Percentiles rank a stretch among this genome's conserved stretches.
Conservation (phyloP, 1,140 invertebrate genomes). For the Octopus sinensis region DNA sequence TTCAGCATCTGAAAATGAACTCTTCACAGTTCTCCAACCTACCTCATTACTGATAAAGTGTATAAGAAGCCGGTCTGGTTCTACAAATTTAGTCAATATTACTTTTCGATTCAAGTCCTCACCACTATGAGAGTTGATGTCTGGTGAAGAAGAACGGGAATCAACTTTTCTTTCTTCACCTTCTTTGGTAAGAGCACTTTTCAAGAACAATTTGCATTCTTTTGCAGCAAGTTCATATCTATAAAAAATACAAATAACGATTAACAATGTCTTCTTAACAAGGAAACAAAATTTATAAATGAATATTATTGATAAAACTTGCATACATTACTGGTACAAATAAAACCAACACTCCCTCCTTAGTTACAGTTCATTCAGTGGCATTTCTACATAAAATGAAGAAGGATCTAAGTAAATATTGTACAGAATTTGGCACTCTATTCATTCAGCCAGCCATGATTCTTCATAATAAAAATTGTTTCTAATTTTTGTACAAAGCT, state of each 20-base stretch:
- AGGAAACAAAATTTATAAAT: neutral
- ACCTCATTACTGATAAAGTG: constrained; percentile 44
- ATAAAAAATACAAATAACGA: neutral
- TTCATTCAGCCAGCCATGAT: too few species aligned
- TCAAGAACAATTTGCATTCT: constrained; percentile 40
- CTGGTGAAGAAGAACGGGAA: constrained; percentile 18
- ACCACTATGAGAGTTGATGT: constrained; percentile 11
- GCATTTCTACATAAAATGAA: too few species aligned
- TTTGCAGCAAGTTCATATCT: constrained; percentile 48
- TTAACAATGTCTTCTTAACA: neutral
- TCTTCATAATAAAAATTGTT: too few species aligned
- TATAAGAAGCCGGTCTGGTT: constrained; percentile 23
- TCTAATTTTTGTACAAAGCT: too few species aligned
- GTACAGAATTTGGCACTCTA: too few species aligned
- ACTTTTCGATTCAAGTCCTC: constrained; percentile 12
- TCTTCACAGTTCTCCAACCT: neutral
- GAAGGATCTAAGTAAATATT: too few species aligned
- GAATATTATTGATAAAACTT: too few species aligned
- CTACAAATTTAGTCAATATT: constrained; percentile 13
- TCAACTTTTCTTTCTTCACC: constrained; percentile 25
- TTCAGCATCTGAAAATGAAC: too few species aligned
- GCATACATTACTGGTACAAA: too few species aligned
- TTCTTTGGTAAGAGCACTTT: constrained; percentile 28
- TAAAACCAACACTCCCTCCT: too few species aligned
- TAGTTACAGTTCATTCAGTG: too few species aligned